These are phyloP conservation scores for Silurus aristotelis DNA, from an alignment of 2,797 vertebrate species.

Conservation along the genomic window DNA sequence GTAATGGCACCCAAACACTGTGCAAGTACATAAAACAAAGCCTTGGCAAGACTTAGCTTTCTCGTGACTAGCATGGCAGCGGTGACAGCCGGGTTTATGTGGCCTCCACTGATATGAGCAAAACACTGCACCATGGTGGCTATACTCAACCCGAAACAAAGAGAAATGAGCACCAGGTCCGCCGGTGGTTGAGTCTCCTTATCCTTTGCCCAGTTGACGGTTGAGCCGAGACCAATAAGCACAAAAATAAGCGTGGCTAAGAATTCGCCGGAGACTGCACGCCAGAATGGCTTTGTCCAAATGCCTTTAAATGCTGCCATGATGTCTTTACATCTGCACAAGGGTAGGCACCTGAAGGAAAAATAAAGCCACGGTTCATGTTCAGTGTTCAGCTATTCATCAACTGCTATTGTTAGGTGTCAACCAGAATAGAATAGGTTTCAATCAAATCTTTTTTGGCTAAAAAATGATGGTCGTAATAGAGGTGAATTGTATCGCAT, in stretches of 20 bases:
- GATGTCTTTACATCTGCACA: constrained; percentile 77
- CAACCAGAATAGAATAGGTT: not conserved
- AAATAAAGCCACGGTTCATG: not conserved
- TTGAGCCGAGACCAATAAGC: constrained; percentile 89
- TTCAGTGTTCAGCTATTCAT: not conserved
- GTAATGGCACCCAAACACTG: constrained; percentile 89
- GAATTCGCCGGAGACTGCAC: constrained; percentile 89
- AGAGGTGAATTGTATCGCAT: no score
- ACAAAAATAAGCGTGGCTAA: constrained; percentile 91
- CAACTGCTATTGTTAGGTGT: not conserved
- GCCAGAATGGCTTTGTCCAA: constrained; percentile 96
- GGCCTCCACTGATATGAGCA: constrained; percentile 91
- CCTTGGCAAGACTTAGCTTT: constrained; percentile 92
- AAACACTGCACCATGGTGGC: constrained; percentile 96
- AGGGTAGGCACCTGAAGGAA: constrained; percentile 72
- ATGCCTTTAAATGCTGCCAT: constrained; percentile 95
- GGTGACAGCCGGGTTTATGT: constrained; percentile 93
- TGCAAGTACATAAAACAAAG: constrained; percentile 85
- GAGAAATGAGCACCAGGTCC: constrained; percentile 90
- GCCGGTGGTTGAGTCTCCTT: constrained; percentile 79
- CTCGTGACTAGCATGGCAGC: constrained; percentile 88
- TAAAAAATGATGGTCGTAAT: no score
- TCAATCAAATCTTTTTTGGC: not conserved
- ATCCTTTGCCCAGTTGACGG: constrained; percentile 84
- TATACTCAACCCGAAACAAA: constrained; percentile 94